A percentile compares a stretch with the other conserved stretches of the same genome.
Evolutionary conservation across 2,113 vertebrate species (phyloP).

Genomic region (Coryphaenoides rupestris): DNA sequence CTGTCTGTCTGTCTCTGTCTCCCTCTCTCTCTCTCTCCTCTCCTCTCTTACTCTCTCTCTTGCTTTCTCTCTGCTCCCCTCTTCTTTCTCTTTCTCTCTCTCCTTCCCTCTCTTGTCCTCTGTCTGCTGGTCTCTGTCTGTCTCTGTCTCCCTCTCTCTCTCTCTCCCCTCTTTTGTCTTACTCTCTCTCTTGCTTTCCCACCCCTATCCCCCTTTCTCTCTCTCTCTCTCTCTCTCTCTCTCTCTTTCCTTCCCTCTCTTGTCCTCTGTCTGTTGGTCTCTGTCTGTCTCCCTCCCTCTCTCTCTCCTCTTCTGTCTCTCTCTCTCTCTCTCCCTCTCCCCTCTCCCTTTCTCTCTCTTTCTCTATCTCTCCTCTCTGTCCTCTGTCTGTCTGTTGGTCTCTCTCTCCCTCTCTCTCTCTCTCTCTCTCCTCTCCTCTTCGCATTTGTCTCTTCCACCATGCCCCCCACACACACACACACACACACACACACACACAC

Average conservation of each 20-base stretch:
- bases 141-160: no score
- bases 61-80: not conserved
- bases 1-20: no score
- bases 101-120: no score
- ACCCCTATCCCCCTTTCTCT: no score
- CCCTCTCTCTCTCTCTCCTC: no score
- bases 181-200: not conserved
- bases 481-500: slow-evolving; percentile 17
- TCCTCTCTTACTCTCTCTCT: no score
- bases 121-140: no score
- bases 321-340: not conserved
- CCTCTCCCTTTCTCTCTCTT: not conserved
- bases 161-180: no score
- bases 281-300: no score
- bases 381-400: not conserved
- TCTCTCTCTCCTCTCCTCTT: slow-evolving; percentile 8
- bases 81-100: not conserved
- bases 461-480: no score
- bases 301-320: slow-evolving; percentile 7
- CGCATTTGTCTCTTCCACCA: slow-evolving; percentile 37
- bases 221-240: not conserved
- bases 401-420: slow-evolving; percentile 2
- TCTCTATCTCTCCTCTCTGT: no score
- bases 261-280: no score
- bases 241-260: not conserved